Base-by-base conservation (phyloP, 2,888 invertebrate genomes). In the Drosophila infuscata region DNA sequence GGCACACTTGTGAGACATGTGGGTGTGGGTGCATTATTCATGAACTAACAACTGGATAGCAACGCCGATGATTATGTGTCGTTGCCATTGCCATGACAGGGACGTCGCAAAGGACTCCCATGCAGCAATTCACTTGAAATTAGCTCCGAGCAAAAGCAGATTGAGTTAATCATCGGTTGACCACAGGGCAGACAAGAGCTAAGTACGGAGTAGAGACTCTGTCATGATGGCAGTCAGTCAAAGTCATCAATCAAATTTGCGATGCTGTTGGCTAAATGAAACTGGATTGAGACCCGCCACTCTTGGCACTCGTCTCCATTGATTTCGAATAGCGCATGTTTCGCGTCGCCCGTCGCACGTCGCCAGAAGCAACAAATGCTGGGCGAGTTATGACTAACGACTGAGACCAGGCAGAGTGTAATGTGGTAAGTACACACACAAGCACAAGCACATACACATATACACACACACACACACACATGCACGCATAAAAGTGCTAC, bases 141-240 rank as follows among this genome's bases (percentile, higher is more conserved):
- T 80, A 74, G 85, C 67, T 60, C 5, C 52, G 38, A 61, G 72
- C 70, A 54, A 67, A 57, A 67, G 67, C 82, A 83, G 86, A 80
- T 85, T 86, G 86, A 76, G 83, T 85, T 81, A 83, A 83, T 83
- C 83, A 86, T 81, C 59, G 70, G 70, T 66, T 71, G 81, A 81
- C 86, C 83, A 52, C 75, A 69, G 62, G 56, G 30, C 64, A 63
- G 53, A 57, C 59, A 63, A 63, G 30, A 49, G 52, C 25, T 52
- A 46, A 70, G 62, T 56, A 30, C 15, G 29, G 4, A 30, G 30
- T 36, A 8, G 46, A 33, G 25, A 36, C 49, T 41, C 41, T 36
- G 72, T 52, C 69, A 57, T 65, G 70, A 69, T 67, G 76, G 80
- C 67, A 81, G 76, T 71, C 82, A 77, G 80, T 79, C 79, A 74